phyloP scores from a whole-genome alignment of 2,888 invertebrate genomes.

The Agrotis segetum region DNA sequence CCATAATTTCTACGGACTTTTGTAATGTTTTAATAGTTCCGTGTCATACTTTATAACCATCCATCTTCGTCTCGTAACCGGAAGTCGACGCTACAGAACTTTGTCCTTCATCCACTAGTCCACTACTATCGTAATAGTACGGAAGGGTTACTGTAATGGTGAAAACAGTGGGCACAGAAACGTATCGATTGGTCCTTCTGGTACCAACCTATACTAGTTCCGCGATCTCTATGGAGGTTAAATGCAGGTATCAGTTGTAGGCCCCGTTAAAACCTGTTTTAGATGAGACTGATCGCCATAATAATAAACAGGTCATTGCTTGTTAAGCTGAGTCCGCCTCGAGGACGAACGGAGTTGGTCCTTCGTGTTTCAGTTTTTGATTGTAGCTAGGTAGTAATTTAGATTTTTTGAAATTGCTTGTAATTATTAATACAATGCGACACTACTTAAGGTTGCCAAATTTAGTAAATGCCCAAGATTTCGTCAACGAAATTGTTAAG shows the following conservation, averaged over 20 bases:
- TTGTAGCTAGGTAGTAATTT: slow-evolving; percentile 21
- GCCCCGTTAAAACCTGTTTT: slow-evolving; percentile 64
- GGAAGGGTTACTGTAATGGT: neutral
- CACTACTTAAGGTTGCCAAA: slow-evolving; percentile 19
- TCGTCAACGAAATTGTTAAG: too few relatives aligned
- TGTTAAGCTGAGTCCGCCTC: slow-evolving; percentile 44
- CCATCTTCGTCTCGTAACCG: slow-evolving; percentile 3
- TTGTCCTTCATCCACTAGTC: slow-evolving; percentile 8
- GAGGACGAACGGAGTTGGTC: slow-evolving; percentile 20
- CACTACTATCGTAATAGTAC: slow-evolving; percentile 4
- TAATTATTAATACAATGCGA: slow-evolving; percentile 33
- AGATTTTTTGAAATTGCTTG: slow-evolving; percentile 8
- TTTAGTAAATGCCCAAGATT: neutral
- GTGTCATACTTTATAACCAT: slow-evolving; percentile 1
- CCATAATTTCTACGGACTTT: neutral
- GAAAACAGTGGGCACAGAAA: neutral
- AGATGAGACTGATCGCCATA: slow-evolving; percentile 50
- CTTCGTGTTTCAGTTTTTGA: slow-evolving; percentile 21
- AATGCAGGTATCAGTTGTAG: slow-evolving; percentile 50
- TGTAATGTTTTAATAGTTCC: neutral
- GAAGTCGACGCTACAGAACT: slow-evolving; percentile 18
- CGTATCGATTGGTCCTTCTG: slow-evolving; percentile 37
- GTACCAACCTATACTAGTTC: neutral
- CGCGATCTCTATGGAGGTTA: slow-evolving; percentile 52
- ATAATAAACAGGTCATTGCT: slow-evolving; percentile 54